Conservation (phyloP, 2,113 vertebrate genomes). For the Syrmaticus mikado region DNA sequence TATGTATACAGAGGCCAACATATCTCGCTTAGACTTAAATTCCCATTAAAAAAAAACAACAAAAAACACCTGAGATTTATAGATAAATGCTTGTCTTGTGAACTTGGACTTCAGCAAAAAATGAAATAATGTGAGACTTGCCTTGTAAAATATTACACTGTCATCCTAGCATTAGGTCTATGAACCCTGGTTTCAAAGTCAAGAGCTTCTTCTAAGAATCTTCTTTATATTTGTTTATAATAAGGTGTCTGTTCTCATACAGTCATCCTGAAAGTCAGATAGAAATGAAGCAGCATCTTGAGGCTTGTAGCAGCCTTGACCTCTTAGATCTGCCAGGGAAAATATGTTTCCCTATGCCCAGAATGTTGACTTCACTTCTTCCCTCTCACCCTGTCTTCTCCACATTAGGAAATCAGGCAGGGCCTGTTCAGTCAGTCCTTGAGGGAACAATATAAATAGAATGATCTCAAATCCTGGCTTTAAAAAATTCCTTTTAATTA, state of each 20-base stretch:
- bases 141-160: background rate
- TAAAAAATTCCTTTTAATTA: slow-evolving; percentile 2
- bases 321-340: slow-evolving; percentile 3
- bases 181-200: background rate
- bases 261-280: background rate
- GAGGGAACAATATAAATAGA: background rate
- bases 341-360: background rate
- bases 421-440: slow-evolving; percentile 25
- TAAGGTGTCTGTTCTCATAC: background rate
- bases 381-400: background rate
- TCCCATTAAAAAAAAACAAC: background rate
- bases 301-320: slow-evolving; percentile 26
- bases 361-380: background rate
- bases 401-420: slow-evolving; percentile 3
- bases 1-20: background rate
- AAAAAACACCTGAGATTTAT: background rate
- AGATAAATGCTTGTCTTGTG: background rate
- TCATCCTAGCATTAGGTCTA: background rate
- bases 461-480: background rate
- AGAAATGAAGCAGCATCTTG: background rate
- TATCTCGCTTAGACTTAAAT: background rate
- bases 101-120: slow-evolving; percentile 17
- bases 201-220: background rate
- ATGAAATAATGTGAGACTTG: background rate
- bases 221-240: background rate